A percentile compares a stretch with the other conserved stretches of the same genome.
Evolutionary conservation across 1,140 invertebrate species (phyloP).

Genomic region (Cataglyphis hispanica): DNA sequence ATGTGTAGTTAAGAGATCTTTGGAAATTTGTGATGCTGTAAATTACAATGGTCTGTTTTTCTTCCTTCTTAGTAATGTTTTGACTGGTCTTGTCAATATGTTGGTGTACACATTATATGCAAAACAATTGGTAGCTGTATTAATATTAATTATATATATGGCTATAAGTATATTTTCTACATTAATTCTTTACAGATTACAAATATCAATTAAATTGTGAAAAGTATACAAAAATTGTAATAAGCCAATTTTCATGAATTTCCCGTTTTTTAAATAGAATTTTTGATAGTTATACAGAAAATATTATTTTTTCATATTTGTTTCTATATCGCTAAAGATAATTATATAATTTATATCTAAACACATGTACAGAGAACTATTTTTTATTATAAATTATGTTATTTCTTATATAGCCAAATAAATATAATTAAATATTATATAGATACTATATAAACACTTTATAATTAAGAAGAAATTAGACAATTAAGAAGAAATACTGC

Average conservation of each 20-base stretch:
- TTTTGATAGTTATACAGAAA: background rate
- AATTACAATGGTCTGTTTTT: slow-evolving; percentile 92
- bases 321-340: background rate
- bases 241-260: slow-evolving; percentile 32
- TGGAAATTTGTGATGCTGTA: slow-evolving; percentile 89
- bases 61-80: slow-evolving; percentile 92
- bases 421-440: slow-evolving; percentile 29
- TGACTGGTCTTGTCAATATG: slow-evolving; percentile 93
- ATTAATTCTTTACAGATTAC: slow-evolving; percentile 78
- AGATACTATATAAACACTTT: slow-evolving; percentile 11
- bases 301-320: background rate
- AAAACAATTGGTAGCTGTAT: slow-evolving; percentile 83
- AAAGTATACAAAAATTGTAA: slow-evolving; percentile 11
- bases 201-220: slow-evolving; percentile 80
- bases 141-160: slow-evolving; percentile 89
- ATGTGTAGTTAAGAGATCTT: slow-evolving; percentile 76
- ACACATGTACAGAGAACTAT: background rate
- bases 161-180: slow-evolving; percentile 83
- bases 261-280: background rate
- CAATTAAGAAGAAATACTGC: slow-evolving; percentile 55
- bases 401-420: background rate
- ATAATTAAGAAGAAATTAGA: slow-evolving; percentile 28
- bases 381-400: background rate
- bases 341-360: slow-evolving; percentile 14
- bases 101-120: slow-evolving; percentile 88